Evolutionary conservation across 2,113 vertebrate species (phyloP).

Genomic region (Thalassoma bifasciatum): DNA sequence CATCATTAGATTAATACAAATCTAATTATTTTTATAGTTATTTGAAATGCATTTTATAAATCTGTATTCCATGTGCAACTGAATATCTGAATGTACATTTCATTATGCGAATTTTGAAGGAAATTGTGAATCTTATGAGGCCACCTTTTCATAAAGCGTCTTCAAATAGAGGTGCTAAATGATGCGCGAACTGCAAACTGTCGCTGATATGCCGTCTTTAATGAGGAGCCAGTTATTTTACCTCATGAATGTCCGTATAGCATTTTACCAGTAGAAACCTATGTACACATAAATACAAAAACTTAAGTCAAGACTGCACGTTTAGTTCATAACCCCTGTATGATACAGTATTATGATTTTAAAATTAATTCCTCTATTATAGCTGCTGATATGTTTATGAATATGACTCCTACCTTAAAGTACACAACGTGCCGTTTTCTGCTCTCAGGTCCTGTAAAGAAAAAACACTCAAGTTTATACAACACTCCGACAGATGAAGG

Average conservation of each 20-base stretch:
- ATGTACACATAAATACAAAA: constrained; percentile 48
- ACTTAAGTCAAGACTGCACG: constrained; percentile 35
- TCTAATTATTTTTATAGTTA: constrained; percentile 56
- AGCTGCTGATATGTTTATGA: constrained; percentile 28
- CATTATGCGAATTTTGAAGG: constrained; percentile 68
- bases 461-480: constrained; percentile 41
- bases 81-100: constrained; percentile 83
- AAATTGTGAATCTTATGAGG: constrained; percentile 57
- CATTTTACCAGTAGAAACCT: constrained; percentile 50
- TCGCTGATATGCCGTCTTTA: constrained; percentile 67
- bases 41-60: constrained; percentile 67
- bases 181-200: constrained; percentile 42
- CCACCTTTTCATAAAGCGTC: constrained; percentile 46
- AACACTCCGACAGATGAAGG: constrained; percentile 28
- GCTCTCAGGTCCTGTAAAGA: constrained; percentile 68
- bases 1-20: constrained; percentile 52
- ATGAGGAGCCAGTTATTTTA: constrained; percentile 58
- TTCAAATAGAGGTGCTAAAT: constrained; percentile 62
- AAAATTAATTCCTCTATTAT: constrained; percentile 49
- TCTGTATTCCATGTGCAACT: constrained; percentile 69
- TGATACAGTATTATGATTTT: constrained; percentile 42
- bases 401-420: constrained; percentile 46
- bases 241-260: constrained; percentile 64
- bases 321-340: constrained; percentile 58
- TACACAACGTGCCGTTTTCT: constrained; percentile 62